Base-by-base conservation (phyloP, 2,888 invertebrate genomes). In the Ditula angustiorana region DNA sequence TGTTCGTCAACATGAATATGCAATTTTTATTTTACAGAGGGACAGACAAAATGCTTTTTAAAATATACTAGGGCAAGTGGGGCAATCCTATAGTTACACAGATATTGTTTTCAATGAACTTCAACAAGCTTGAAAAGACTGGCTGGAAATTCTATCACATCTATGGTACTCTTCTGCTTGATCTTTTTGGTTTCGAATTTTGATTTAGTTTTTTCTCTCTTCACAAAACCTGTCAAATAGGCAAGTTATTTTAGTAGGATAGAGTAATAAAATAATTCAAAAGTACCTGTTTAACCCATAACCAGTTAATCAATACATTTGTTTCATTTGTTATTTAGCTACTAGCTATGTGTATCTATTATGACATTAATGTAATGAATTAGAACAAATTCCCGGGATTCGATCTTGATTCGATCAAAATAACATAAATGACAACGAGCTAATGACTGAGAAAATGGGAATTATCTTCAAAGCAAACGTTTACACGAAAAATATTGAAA, bases 171-270 rank as follows among this genome's bases (percentile, higher is more conserved):
- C 41, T 41, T 41, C 8, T 2, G 7, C 28, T 56, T 56, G 16
- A 23, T 16, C 5, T 28, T 19, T 44, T n/a, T 53, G 8, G 8
- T 28, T 26, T 19, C 28, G 11, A 16, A 41, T 26, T 26, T 2
- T 8, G n/a, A 56, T 28, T 30, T 4, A 2, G 23, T 16, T 49
- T n/a, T 26, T 59, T 50, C 50, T 11, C 21, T 50, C 37, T 50
- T 59, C 37, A 49, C 11, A 49, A 21, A 37, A 59, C 59, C 59
- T 59, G 49, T 26, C 26, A 59, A 59, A 49, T 28, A 16, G 30
- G 35, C 50, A 41, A n/a, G n/a, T 33, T 33, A 8, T n/a, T 26
- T 60, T 23, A 60, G 41, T 19, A 58, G 21, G 1, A 47, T 4
- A 23, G n/a, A 47, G n/a, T 23, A 5, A 26, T 33, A n/a, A 35